phyloP scores from a whole-genome alignment of 2,888 invertebrate genomes.

The Thecophora atra region DNA sequence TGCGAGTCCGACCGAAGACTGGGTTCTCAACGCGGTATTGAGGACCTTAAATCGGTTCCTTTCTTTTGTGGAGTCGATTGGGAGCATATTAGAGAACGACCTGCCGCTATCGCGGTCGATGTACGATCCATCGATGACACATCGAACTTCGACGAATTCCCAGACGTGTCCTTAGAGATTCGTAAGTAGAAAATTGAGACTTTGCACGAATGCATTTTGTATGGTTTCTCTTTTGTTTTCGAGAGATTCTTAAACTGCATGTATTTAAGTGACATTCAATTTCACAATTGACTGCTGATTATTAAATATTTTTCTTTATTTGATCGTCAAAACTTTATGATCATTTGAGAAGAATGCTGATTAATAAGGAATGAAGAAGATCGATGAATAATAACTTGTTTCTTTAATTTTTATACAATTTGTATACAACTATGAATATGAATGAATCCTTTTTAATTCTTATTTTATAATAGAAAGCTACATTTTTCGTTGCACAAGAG shows the following conservation, averaged over 20 bases:
- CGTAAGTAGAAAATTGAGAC: slow-evolving; percentile 80
- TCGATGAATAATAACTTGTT: too few relatives aligned
- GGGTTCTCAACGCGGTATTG: slow-evolving; percentile 89
- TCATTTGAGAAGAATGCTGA: too few relatives aligned
- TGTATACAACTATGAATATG: too few relatives aligned
- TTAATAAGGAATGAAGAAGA: too few relatives aligned
- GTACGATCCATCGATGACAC: slow-evolving; percentile 99
- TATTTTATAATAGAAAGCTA: too few relatives aligned
- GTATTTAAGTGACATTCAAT: too few relatives aligned
- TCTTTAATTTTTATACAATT: too few relatives aligned
- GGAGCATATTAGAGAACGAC: slow-evolving; percentile 98
- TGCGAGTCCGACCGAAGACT: slow-evolving; percentile 94
- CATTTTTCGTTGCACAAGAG: too few relatives aligned
- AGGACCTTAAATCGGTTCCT: slow-evolving; percentile 90
- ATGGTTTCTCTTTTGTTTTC: not conserved
- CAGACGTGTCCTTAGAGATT: slow-evolving; percentile 97
- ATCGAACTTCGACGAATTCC: slow-evolving; percentile 99
- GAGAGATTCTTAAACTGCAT: not conserved
- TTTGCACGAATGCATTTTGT: not conserved
- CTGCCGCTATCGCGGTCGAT: slow-evolving; percentile 97
- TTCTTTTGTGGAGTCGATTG: slow-evolving; percentile 99
- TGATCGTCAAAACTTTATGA: too few relatives aligned
- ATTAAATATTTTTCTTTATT: too few relatives aligned
- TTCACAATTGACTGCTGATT: too few relatives aligned
- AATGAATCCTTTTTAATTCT: too few relatives aligned